Evolutionary conservation across 2,113 vertebrate species (phyloP).

Genomic region (Ammodytes marinus): DNA sequence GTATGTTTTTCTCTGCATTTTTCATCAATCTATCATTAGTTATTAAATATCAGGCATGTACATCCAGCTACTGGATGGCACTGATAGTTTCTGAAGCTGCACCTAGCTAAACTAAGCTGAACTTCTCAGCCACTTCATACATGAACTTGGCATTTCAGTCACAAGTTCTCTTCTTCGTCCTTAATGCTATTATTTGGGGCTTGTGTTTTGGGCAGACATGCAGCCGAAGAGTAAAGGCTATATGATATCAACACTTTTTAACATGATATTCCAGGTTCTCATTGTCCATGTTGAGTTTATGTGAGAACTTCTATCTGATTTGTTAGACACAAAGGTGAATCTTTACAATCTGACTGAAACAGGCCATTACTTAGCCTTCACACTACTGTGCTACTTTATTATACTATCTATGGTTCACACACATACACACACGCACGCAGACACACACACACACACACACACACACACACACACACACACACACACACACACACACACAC

Average conservation of each 20-base stretch:
- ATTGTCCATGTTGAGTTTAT: not conserved
- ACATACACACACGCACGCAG: not conserved
- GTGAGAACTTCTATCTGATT: not conserved
- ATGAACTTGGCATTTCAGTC: slow-evolving; percentile 44
- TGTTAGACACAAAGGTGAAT: not conserved
- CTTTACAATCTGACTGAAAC: not conserved
- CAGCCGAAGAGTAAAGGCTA: not conserved
- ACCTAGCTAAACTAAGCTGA: not conserved
- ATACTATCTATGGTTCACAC: not conserved
- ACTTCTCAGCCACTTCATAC: slow-evolving; percentile 25
- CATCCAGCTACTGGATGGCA: not conserved
- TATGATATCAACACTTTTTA: not conserved
- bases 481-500: not conserved
- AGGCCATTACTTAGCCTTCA: not conserved
- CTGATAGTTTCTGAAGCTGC: not conserved
- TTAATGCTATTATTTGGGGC: slow-evolving; percentile 34
- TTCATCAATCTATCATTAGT: not conserved
- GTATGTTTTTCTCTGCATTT: too few relatives aligned
- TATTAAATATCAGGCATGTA: not conserved
- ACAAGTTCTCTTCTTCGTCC: slow-evolving; percentile 38
- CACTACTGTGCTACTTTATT: too few relatives aligned
- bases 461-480: not conserved
- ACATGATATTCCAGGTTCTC: not conserved
- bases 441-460: not conserved
- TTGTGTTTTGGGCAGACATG: slow-evolving; percentile 14